Conservation (phyloP, 2,888 invertebrate genomes). For the Cheilosia vernalis region DNA sequence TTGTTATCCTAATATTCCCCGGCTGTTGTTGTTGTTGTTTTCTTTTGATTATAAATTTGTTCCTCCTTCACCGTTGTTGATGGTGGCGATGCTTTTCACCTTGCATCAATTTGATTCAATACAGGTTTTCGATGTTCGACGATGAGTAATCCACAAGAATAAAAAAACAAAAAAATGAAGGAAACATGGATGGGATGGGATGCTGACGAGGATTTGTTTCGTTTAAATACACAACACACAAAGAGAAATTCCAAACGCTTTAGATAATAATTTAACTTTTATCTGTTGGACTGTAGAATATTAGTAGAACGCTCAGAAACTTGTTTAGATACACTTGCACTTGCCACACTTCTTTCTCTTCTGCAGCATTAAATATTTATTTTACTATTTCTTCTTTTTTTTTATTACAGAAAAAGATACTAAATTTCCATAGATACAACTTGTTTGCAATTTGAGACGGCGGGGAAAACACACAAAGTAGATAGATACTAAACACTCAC, state of each 20-base stretch:
- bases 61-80: conserved; percentile 40
- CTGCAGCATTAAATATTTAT: conserved; percentile 14
- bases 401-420: conserved; percentile 22
- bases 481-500: conserved; percentile 3
- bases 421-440: conserved; percentile 65
- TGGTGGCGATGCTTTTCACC: conserved; percentile 29
- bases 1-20: conserved; percentile 34
- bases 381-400: conserved; percentile 9
- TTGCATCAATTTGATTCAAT: conserved; percentile 35
- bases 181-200: conserved; percentile 39
- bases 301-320: conserved; percentile 76
- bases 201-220: conserved; percentile 58
- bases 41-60: conserved; percentile 5
- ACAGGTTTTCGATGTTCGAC: conserved; percentile 61
- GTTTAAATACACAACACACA: conserved; percentile 32
- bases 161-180: conserved; percentile 19
- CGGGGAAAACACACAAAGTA: conserved; percentile 39
- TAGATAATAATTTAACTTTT: conserved; percentile 29
- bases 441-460: conserved; percentile 61
- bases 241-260: conserved; percentile 55
- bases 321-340: conserved; percentile 77
- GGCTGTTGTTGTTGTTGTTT: conserved; percentile 33
- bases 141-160: conserved; percentile 70
- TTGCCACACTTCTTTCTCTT: conserved; percentile 63
- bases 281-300: conserved; percentile 26